Percentiles rank a stretch among this genome's conserved stretches.
Conservation (phyloP, 2,888 invertebrate genomes). For the Zootermopsis nevadensis region DNA sequence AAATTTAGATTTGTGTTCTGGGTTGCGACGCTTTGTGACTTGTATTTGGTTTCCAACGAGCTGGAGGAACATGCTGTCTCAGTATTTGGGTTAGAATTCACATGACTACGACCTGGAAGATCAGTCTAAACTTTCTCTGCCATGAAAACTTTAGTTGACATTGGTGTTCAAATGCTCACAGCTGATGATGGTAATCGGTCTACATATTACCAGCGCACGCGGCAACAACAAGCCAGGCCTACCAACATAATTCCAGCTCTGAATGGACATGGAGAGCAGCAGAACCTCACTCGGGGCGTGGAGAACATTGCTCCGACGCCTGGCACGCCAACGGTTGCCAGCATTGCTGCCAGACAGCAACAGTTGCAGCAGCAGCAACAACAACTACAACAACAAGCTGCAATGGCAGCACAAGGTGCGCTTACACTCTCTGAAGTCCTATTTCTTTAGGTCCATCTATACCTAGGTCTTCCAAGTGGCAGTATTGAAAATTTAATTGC, state of each 20-base stretch:
- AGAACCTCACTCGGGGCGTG: slow-evolving; percentile 65
- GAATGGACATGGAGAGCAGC: slow-evolving; percentile 69
- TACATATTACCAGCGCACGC: slow-evolving; percentile 25
- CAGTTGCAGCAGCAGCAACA: slow-evolving; percentile 54
- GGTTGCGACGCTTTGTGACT: too few relatives aligned
- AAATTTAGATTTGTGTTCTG: too few relatives aligned
- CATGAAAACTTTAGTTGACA: too few relatives aligned
- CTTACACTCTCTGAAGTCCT: too few relatives aligned
- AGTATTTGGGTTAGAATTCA: too few relatives aligned
- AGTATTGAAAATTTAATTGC: too few relatives aligned
- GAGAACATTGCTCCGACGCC: slow-evolving; percentile 72
- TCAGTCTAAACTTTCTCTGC: too few relatives aligned
- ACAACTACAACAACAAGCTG: slow-evolving; percentile 56
- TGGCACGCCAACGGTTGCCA: slow-evolving; percentile 55
- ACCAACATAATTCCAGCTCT: slow-evolving; percentile 66
- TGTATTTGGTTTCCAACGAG: too few relatives aligned
- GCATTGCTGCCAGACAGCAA: slow-evolving; percentile 57
- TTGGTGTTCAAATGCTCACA: not conserved
- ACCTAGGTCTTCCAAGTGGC: too few relatives aligned
- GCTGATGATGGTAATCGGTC: slow-evolving; percentile 18
- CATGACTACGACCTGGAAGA: too few relatives aligned
- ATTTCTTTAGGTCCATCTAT: too few relatives aligned
- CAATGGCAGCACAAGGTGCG: slow-evolving; percentile 60
- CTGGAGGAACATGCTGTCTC: too few relatives aligned
- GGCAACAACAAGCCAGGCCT: slow-evolving; percentile 64